Evolutionary conservation across 2,113 vertebrate species (phyloP), one percentile per base, ranked within the genome.

Genomic region (Hippocampus guttulatus): DNA sequence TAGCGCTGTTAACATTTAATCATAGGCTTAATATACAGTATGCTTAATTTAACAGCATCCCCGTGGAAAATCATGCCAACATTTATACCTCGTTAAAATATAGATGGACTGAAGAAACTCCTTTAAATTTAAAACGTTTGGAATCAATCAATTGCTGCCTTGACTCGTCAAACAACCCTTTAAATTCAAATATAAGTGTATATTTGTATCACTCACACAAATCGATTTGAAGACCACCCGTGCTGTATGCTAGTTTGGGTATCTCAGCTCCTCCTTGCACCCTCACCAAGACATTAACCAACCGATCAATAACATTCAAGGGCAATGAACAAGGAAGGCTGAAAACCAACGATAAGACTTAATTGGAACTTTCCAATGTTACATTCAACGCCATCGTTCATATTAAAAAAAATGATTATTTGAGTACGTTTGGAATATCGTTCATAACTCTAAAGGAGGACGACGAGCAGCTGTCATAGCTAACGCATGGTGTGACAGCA

Each of bases 251-350:
- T 64, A 64, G 33, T 57, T 71, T 1, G 51, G 75, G 47, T 11
- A 21, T 45, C 61, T 82, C 64, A 52, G 76, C 81, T 71, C 41
- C 81, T 71, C 41, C 67, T 77, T 75, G 82, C 82, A 78, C 82
- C 82, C 74, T 66, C 78, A 76, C 79, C 76, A 73, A 83, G 81
- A 81, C 73, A 70, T 81, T 75, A 86, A 82, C 70, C 76, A 81
- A 9, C 14, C 69, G 69, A 90, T 86, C 88, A 88, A 90, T 90
- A 88, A 80, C 87, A 74, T 77, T 84, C 88, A 90, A 90, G 88
- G 88, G 82, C 88, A 86, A 80, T 10, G 84, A 84, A 73, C 58
- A 58, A 18, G 38, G 40, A 57, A 63, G 52, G 64, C 65, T 68
- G 10, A 60, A 51, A 51, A 6, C 67, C 25, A 27, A 27, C 25